phyloP scores from a whole-genome alignment of 1,140 invertebrate species.

The Eciton burchellii region DNA sequence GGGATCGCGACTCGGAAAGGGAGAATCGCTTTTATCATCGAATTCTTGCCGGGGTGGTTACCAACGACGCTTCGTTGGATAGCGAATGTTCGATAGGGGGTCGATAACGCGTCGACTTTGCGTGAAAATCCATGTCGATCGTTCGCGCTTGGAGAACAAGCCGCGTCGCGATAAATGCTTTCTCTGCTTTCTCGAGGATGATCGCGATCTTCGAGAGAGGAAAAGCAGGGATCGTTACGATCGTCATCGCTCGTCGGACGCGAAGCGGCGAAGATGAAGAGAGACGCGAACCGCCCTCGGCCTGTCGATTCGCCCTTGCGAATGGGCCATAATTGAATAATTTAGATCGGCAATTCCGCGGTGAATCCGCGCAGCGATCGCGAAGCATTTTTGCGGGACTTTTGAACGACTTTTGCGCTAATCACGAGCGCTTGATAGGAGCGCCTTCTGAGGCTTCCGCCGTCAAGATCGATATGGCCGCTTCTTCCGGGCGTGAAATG shows the following conservation, averaged over 20 bases:
- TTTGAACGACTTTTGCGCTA: too few species aligned
- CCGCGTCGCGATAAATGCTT: too few species aligned
- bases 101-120: too few species aligned
- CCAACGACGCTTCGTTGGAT: too few species aligned
- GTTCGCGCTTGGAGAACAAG: too few species aligned
- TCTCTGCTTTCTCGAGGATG: conserved; percentile 27
- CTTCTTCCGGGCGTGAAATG: conserved; percentile 37
- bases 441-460: too few species aligned
- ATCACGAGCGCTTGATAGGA: conserved; percentile 53
- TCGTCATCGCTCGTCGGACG: conserved; percentile 20
- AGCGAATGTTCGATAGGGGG: too few species aligned
- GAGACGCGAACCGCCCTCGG: conserved; percentile 23
- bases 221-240: conserved; percentile 41
- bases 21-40: too few species aligned
- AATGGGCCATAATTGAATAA: conserved; percentile 57
- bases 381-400: conserved; percentile 41
- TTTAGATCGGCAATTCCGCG: conserved; percentile 54
- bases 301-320: conserved; percentile 57
- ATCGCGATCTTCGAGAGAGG: conserved; percentile 1
- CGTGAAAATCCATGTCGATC: too few species aligned
- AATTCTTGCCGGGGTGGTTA: too few species aligned
- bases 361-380: conserved; percentile 38
- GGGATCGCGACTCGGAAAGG: not conserved
- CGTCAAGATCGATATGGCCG: conserved; percentile 29
- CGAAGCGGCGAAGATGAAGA: conserved; percentile 41